A percentile compares a stretch with the other conserved stretches of the same genome.
These are phyloP conservation scores for Prunella strophiata DNA, from an alignment of 2,797 vertebrate species.

Conservation along the genomic window DNA sequence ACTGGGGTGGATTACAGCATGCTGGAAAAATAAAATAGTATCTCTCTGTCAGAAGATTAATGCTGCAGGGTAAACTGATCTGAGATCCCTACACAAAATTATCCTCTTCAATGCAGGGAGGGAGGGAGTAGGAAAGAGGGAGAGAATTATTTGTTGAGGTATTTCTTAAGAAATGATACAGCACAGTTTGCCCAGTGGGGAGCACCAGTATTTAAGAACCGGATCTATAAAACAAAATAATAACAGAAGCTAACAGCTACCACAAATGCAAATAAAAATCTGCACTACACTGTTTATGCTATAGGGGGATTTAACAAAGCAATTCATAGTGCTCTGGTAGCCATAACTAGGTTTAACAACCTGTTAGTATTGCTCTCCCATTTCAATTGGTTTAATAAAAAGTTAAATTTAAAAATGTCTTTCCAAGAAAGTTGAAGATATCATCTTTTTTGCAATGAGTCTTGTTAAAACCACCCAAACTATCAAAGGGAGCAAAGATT, in stretches of 20 bases:
- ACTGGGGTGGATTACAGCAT: constrained; percentile 60
- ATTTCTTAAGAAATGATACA: neutral
- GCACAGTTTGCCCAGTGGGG: neutral
- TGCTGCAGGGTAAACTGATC: constrained; percentile 60
- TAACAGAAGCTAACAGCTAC: neutral
- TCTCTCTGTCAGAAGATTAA: constrained; percentile 35
- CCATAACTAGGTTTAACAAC: neutral
- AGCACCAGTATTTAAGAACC: neutral
- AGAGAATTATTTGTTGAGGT: constrained; percentile 6
- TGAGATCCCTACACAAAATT: constrained; percentile 23
- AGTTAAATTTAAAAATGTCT: neutral
- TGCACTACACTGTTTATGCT: neutral
- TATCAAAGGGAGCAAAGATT: rapidly evolving
- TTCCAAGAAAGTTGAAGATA: neutral
- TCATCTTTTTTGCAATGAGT: neutral
- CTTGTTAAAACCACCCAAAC: neutral
- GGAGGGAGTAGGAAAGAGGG: neutral
- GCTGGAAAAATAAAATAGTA: constrained; percentile 55
- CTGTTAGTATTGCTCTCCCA: neutral
- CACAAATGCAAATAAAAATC: constrained; percentile 20
- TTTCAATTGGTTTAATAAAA: neutral
- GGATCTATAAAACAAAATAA: constrained; percentile 15
- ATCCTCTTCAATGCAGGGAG: neutral
- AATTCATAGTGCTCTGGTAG: neutral
- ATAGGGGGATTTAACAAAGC: neutral